Evolutionary conservation across 2,113 vertebrate species (phyloP).

Genomic region (Pelvicachromis taeniatus): DNA sequence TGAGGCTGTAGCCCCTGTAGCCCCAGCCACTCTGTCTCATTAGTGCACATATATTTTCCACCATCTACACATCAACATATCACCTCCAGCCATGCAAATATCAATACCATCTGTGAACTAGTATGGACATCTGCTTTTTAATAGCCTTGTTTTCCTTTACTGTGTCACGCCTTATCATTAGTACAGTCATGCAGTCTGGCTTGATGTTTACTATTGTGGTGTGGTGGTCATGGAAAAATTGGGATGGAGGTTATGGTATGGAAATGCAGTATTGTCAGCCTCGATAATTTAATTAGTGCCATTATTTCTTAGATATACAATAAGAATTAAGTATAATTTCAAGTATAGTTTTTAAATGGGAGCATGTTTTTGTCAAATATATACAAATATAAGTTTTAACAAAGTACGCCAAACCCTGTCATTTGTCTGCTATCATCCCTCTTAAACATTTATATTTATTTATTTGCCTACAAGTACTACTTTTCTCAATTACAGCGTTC

Average conservation of each 20-base stretch:
- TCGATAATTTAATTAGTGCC: not conserved
- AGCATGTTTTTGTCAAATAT: not conserved
- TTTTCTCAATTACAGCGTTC: conserved; percentile 44
- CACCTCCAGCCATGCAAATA: conserved; percentile 54
- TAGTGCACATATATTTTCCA: conserved; percentile 39
- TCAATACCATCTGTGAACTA: conserved; percentile 59
- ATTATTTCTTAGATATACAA: not conserved
- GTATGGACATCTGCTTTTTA: conserved; percentile 69
- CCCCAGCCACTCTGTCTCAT: conserved; percentile 14
- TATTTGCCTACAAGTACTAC: not conserved
- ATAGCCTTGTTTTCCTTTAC: conserved; percentile 51
- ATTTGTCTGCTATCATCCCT: not conserved
- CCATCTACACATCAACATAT: conserved; percentile 10
- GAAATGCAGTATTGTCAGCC: not conserved
- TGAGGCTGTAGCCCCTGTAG: not conserved
- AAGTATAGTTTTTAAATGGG: not conserved
- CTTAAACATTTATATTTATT: not conserved
- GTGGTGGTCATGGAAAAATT: not conserved
- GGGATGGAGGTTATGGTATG: not conserved
- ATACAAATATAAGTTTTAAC: not conserved
- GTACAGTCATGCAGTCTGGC: not conserved
- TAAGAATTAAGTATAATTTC: not conserved
- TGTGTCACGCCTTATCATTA: conserved; percentile 63
- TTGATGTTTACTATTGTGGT: not conserved
- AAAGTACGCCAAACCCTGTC: not conserved